A percentile compares a stretch with the other conserved stretches of the same genome.
These are phyloP conservation scores for Idaea straminata DNA, from an alignment of 2,888 invertebrate species.

Conservation along the genomic window DNA sequence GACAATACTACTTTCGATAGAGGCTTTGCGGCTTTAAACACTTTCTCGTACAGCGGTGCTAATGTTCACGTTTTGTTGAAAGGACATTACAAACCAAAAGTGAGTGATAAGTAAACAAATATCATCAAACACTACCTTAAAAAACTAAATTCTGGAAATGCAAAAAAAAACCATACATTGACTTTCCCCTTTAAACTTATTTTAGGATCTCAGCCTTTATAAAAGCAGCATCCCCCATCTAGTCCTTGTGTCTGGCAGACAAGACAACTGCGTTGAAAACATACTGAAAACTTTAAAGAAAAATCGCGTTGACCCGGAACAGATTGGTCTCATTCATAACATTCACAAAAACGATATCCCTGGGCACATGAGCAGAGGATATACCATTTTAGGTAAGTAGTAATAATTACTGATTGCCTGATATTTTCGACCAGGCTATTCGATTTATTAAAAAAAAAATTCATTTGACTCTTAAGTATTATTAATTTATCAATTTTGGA, in stretches of 20 bases:
- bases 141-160: too few species aligned
- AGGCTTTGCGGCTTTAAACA: conserved; percentile 42
- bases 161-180: too few species aligned
- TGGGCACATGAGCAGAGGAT: conserved; percentile 83
- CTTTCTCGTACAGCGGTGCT: conserved; percentile 40
- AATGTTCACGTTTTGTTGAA: conserved; percentile 45
- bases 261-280: conserved; percentile 58
- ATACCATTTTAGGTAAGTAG: conserved; percentile 62
- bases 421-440: too few species aligned
- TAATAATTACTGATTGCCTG: not conserved
- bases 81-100: conserved; percentile 45
- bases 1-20: conserved; percentile 36
- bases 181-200: conserved; percentile 11
- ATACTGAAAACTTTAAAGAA: conserved; percentile 47
- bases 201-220: conserved; percentile 40
- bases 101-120: conserved; percentile 13
- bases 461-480: too few species aligned
- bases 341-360: conserved; percentile 65
- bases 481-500: not conserved
- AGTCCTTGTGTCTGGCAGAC: conserved; percentile 77
- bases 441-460: not conserved
- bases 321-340: conserved; percentile 65
- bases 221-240: conserved; percentile 61
- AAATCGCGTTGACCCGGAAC: conserved; percentile 63
- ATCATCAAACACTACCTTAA: too few species aligned